Evolutionary conservation across 2,113 vertebrate genomes (phyloP).

Genomic region (Megalops atlanticus): DNA sequence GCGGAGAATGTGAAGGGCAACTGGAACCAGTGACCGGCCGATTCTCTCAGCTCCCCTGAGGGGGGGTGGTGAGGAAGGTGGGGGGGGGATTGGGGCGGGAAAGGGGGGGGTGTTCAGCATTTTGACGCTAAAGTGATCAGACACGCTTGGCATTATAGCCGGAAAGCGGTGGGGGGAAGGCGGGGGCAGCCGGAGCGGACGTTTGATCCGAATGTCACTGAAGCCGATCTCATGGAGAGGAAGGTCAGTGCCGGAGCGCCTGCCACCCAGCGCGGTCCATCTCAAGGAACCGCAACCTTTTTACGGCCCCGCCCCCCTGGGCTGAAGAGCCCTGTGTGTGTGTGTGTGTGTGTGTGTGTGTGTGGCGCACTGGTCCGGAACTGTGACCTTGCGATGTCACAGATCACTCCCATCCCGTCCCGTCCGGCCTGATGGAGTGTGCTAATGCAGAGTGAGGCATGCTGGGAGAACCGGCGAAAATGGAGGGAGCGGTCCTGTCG

Average conservation of each 20-base stretch:
- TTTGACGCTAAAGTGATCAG: conserved; percentile 70
- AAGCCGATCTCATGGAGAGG: conserved; percentile 75
- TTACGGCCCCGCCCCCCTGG: neutral
- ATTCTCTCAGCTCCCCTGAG: conserved; percentile 13
- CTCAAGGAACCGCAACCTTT: conserved; percentile 41
- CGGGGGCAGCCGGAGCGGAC: conserved; percentile 46
- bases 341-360: neutral
- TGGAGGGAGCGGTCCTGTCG: conserved; percentile 47
- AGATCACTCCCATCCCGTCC: conserved; percentile 52
- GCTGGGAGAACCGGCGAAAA: conserved; percentile 51
- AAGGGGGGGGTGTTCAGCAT: conserved; percentile 46
- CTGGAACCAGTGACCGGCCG: conserved; percentile 36
- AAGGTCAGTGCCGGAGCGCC: conserved; percentile 74
- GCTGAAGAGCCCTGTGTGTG: neutral
- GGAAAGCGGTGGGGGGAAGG: conserved; percentile 44
- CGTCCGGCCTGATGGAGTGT: conserved; percentile 59
- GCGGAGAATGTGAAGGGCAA: conserved; percentile 46
- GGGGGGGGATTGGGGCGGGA: conserved; percentile 6
- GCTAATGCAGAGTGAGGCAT: conserved; percentile 59
- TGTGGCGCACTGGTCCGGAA: neutral
- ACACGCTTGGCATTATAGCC: conserved; percentile 71
- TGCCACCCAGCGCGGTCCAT: conserved; percentile 60
- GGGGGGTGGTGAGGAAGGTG: conserved; percentile 19
- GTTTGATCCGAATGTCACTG: conserved; percentile 77
- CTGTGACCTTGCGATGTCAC: conserved; percentile 55